Evolutionary conservation across 2,888 invertebrate genomes (phyloP).

Genomic region (Polyommatus iphigenia): DNA sequence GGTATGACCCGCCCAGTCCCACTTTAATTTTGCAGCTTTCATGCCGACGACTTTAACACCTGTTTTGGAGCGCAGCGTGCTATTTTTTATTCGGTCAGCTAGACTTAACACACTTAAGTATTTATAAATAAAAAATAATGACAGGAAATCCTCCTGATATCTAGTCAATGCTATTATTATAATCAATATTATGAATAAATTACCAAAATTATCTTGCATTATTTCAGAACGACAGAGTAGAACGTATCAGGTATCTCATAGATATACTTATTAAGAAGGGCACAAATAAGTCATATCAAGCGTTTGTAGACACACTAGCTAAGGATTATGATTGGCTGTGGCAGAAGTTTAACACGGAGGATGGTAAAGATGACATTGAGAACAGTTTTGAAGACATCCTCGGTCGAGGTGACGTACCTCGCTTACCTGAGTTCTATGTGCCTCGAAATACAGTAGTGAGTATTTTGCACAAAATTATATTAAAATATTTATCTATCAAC

Average conservation of each 20-base stretch:
- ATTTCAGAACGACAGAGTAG: constrained; percentile 63
- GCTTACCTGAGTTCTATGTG: constrained; percentile 78
- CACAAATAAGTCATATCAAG: constrained; percentile 70
- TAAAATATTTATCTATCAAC: no score
- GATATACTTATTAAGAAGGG: constrained; percentile 65
- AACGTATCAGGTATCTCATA: constrained; percentile 62
- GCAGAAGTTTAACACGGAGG: constrained; percentile 65
- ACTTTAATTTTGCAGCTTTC: no score
- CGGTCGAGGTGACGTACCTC: constrained; percentile 79
- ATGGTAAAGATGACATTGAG: constrained; percentile 57
- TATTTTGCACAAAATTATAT: neutral
- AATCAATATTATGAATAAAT: no score
- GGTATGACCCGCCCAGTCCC: no score
- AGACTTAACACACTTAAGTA: no score
- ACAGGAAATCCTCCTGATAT: neutral
- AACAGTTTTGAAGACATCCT: constrained; percentile 75
- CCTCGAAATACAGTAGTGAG: constrained; percentile 73
- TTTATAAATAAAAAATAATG: no score
- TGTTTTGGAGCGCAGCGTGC: no score
- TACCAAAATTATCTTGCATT: neutral
- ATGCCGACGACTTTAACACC: no score
- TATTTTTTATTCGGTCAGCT: no score
- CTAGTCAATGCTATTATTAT: neutral
- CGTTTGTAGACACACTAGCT: constrained; percentile 76
- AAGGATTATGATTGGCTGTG: constrained; percentile 81